phyloP scores from a whole-genome alignment of 2,113 vertebrate species.

The Ceyx melanurus region DNA sequence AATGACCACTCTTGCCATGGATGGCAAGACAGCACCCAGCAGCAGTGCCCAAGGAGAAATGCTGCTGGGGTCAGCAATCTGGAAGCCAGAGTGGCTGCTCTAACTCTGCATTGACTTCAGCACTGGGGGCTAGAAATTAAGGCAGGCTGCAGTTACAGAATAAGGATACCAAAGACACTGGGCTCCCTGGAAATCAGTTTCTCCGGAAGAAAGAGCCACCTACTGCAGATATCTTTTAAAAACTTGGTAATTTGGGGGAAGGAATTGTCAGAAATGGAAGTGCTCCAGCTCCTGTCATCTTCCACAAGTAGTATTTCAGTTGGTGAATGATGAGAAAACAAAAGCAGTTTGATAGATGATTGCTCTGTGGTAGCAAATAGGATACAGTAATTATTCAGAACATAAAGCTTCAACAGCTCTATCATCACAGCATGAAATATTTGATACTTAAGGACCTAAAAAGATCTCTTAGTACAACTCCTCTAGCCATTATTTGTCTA shows the following conservation, averaged over 20 bases:
- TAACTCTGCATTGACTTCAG: not conserved
- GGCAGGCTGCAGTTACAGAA: not conserved
- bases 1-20: slow-evolving; percentile 74
- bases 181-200: not conserved
- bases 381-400: not conserved
- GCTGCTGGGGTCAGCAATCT: slow-evolving; percentile 81
- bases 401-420: not conserved
- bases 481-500: not conserved
- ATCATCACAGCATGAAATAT: not conserved
- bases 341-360: not conserved
- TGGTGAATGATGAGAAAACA: not conserved
- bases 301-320: not conserved
- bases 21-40: slow-evolving; percentile 79
- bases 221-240: not conserved
- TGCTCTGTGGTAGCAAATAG: not conserved
- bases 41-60: slow-evolving; percentile 80
- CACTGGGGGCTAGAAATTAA: not conserved
- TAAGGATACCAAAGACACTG: not conserved
- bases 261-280: not conserved
- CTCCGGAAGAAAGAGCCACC: not conserved
- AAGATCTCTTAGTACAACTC: not conserved
- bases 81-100: not conserved
- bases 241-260: not conserved
- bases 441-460: not conserved
- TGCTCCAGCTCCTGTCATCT: not conserved